These are phyloP conservation scores for Neodiprion fabricii DNA, from an alignment of 1,140 invertebrate species.

Conservation along the genomic window DNA sequence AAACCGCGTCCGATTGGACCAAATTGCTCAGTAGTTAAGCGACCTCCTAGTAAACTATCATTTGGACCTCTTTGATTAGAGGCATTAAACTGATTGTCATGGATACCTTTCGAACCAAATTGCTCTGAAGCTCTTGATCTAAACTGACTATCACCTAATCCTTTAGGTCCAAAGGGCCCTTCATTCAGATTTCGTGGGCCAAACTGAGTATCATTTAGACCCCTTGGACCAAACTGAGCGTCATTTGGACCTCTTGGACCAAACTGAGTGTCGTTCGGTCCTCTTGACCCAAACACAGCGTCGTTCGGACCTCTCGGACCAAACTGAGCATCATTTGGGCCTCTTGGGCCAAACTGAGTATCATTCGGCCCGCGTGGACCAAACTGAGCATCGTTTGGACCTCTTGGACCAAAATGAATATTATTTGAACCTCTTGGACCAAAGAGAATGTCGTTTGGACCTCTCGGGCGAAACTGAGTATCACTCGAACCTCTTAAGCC, in stretches of 20 bases:
- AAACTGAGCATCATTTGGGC: neutral
- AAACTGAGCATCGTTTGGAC: constrained; percentile 16
- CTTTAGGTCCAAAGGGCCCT: constrained; percentile 20
- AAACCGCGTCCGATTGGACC: neutral
- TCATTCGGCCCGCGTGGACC: constrained; percentile 13
- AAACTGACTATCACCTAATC: constrained; percentile 19
- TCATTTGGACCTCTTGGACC: constrained; percentile 13
- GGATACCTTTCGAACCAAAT: constrained; percentile 9
- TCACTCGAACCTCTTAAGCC: constrained; percentile 35
- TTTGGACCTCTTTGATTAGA: neutral
- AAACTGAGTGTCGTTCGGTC: constrained; percentile 19
- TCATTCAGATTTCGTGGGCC: constrained; percentile 18
- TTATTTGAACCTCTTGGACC: constrained; percentile 23
- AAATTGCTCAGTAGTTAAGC: neutral
- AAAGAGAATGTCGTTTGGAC: constrained; percentile 20
- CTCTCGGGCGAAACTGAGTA: constrained; percentile 29
- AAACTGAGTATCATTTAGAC: constrained; percentile 13
- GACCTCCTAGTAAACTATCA: neutral
- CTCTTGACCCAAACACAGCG: constrained; percentile 9
- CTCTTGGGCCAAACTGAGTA: neutral
- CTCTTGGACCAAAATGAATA: constrained; percentile 24
- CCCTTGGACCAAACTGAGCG: constrained; percentile 21
- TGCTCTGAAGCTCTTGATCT: constrained; percentile 9
- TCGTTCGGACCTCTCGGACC: constrained; percentile 5
- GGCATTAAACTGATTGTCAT: neutral